These are phyloP conservation scores for Sisyra terminalis DNA, from an alignment of 2,888 invertebrate genomes.

Conservation along the genomic window DNA sequence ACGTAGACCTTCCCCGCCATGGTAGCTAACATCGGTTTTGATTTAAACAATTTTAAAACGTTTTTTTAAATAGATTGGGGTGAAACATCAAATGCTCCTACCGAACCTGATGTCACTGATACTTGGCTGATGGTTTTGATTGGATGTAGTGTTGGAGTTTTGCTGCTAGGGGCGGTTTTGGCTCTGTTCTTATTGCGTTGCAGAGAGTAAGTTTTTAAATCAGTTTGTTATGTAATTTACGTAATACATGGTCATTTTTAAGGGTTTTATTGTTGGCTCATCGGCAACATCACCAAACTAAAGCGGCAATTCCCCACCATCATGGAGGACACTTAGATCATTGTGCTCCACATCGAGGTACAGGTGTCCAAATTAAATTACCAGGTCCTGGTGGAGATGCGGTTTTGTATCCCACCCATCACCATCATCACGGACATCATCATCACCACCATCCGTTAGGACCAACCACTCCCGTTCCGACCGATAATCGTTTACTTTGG, in stretches of 20 bases:
- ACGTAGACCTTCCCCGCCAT: slow-evolving; percentile 63
- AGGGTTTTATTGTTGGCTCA: slow-evolving; percentile 14
- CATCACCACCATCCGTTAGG: slow-evolving; percentile 20
- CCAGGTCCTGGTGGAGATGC: slow-evolving; percentile 25
- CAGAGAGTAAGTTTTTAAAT: slow-evolving; percentile 50
- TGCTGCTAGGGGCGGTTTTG: slow-evolving; percentile 60
- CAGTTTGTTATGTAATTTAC: background rate
- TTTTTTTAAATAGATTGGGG: background rate
- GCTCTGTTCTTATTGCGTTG: slow-evolving; percentile 67
- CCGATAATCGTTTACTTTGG: slow-evolving; percentile 57
- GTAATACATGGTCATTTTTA: slow-evolving; percentile 7
- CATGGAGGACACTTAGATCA: slow-evolving; percentile 28
- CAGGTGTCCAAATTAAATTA: slow-evolving; percentile 29
- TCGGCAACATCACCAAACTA: slow-evolving; percentile 19
- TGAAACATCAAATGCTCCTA: slow-evolving; percentile 53
- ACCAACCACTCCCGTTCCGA: slow-evolving; percentile 23
- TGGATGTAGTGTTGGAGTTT: slow-evolving; percentile 62
- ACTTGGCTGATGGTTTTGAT: slow-evolving; percentile 70
- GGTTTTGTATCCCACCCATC: slow-evolving; percentile 27
- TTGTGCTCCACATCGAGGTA: slow-evolving; percentile 38
- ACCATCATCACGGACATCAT: slow-evolving; percentile 21
- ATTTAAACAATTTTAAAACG: no score
- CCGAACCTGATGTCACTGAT: slow-evolving; percentile 47
- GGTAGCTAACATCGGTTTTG: slow-evolving; percentile 27
- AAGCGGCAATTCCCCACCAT: slow-evolving; percentile 12